Conservation (phyloP, 2,113 vertebrate species). For the Nerophis lumbriciformis region DNA sequence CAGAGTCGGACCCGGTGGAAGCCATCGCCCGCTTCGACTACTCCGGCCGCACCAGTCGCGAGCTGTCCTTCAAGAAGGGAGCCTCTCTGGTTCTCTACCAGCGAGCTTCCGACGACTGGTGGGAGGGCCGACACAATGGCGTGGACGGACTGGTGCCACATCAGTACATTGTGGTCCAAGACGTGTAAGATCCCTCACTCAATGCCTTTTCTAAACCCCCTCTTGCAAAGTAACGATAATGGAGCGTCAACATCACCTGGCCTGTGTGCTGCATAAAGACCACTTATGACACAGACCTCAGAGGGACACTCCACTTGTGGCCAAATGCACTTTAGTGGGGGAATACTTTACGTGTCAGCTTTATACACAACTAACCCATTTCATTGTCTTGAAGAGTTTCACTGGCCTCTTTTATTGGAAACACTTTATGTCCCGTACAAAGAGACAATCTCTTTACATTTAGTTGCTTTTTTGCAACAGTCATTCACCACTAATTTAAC, state of each 20-base stretch:
- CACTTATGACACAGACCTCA: too few relatives aligned
- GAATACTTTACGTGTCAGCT: neutral
- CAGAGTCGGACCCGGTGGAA: slow-evolving; percentile 90
- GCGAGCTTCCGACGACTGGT: slow-evolving; percentile 93
- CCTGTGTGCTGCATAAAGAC: neutral
- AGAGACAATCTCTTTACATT: neutral
- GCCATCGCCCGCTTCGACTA: slow-evolving; percentile 94
- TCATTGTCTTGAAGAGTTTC: neutral
- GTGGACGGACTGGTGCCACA: slow-evolving; percentile 88
- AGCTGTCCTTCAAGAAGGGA: slow-evolving; percentile 93
- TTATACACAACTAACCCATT: neutral
- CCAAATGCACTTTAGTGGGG: neutral
- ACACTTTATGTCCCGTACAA: neutral
- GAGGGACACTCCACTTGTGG: neutral
- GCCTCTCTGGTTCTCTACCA: slow-evolving; percentile 86
- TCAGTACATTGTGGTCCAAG: slow-evolving; percentile 92
- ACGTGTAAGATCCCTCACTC: slow-evolving; percentile 76
- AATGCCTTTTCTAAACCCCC: slow-evolving; percentile 31
- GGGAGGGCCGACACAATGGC: slow-evolving; percentile 91
- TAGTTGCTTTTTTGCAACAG: neutral
- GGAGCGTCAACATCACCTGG: slow-evolving; percentile 3
- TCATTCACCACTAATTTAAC: neutral
- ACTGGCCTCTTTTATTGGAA: neutral
- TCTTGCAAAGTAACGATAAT: neutral
- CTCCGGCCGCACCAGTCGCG: slow-evolving; percentile 82